Evolutionary conservation across 2,113 vertebrate genomes (phyloP), one percentile per base, ranked within the genome.

Genomic region (Alligator mississippiensis): DNA sequence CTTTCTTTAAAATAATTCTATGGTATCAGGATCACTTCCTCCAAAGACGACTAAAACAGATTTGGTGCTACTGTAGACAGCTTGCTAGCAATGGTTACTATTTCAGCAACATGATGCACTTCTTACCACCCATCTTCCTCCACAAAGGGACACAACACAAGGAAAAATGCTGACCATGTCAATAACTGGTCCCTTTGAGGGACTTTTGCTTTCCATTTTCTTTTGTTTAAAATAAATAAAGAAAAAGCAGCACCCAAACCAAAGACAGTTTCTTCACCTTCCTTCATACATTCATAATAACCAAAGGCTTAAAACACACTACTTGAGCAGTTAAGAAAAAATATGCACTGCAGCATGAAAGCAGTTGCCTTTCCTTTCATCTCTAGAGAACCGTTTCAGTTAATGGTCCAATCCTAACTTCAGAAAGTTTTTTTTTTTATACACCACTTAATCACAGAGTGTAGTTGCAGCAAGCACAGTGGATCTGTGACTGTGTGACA

Each of bases 391-490:
- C 14, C 22, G 4, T 25, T 27, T 15, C 17, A 72, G 17, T 22
- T 22, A 34, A 47, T 34, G 30, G 15, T 10, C 59, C 38, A 47
- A 47, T 18, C 22, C 16, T 38, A 22, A 22, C 38, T 79, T 38
- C 59, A 38, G 60, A 79, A 79, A 27, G 22, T 22, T 61, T 80
- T 76, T 66, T 78, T 38, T 19, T 77, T 9, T 47, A 47, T 30
- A 58, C 34, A 58, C 34, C 25, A 21, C 18, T 30, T n/a, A 70
- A 47, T 13, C 6, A 17, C 55, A 27, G 21, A 0, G 9, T 55
- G 9, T 47, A 38, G 57, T 10, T 11, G 28, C 34, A 77, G 30
- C 1, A 47, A 80, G 8, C 10, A 7, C 0, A 38, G n/a, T 38
- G 12, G 38, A 38, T 22, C 68, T 72, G 4, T 13, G 60, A 17